Base-by-base conservation (phyloP, 2,888 invertebrate species). In the Drosophila suboccidentalis region DNA sequence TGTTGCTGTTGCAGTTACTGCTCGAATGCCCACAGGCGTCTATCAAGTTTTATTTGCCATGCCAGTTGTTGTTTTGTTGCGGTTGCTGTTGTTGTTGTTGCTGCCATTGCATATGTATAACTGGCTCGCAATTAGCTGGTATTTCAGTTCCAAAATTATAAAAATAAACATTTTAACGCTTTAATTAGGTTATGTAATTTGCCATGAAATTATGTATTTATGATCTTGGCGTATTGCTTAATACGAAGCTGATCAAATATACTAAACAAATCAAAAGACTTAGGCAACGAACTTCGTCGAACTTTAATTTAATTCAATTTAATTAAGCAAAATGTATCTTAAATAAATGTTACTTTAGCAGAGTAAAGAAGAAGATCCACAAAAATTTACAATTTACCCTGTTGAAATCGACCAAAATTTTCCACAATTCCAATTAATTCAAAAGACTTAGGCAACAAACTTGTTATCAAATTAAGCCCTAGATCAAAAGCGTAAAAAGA, bases 101-200 rank as follows among this genome's bases (percentile, higher is more conserved):
- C 29, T 39, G 49, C 26, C 43, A 39, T 63, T 71, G 71, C 64
- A 73, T 60, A 71, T 67, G 63, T 67, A 67, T 62, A 64, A 68
- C 51, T 65, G 38, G 67, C 64, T 29, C 38, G 70, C 80, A 87
- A 87, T 87, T 87, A 82, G 68, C 57, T 44, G 53, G 19, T 50
- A 66, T 79, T 70, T 57, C 66, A 71, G 75, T 66, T 78, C 47
- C 62, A 63, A 82, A 77, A 71, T 67, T 66, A 68, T 64, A 66
- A 72, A 74, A 58, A 78, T 70, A 82, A 74, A 51, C 51, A 63
- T 66, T 76, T 80, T 59, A 68, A 66, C 68, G 58, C 66, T 76
- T 83, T 75, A 76, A 86, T 80, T 83, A 64, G 68, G 63, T 75
- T 74, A 75, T 71, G 67, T 81, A 81, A 81, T 80, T 70, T 76